These are phyloP conservation scores for Torymus aiolomorphi DNA, from an alignment of 2,888 invertebrate species.

Conservation along the genomic window DNA sequence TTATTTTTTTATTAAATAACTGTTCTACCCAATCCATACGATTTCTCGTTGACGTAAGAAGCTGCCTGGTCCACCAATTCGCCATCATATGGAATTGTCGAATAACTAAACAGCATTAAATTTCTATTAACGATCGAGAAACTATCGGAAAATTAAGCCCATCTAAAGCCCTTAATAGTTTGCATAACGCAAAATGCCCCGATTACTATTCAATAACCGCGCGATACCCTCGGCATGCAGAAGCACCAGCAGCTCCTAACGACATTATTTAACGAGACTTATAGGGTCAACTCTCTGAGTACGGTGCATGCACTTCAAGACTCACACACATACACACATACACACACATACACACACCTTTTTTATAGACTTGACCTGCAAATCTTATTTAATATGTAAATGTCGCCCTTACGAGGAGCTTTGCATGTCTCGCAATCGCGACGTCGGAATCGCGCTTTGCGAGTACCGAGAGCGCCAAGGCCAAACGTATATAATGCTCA, in stretches of 20 bases:
- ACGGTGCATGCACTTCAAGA: conserved; percentile 11
- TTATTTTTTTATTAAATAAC: no score
- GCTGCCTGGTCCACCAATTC: no score
- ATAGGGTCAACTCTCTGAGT: background rate
- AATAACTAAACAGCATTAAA: no score
- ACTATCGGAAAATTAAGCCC: background rate
- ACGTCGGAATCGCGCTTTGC: background rate
- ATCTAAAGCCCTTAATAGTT: conserved; percentile 6
- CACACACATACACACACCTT: background rate
- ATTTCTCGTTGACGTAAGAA: no score
- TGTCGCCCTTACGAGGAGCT: conserved; percentile 19
- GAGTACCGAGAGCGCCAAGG: conserved; percentile 29
- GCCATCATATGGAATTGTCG: no score
- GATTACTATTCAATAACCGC: conserved; percentile 5
- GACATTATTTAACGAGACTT: conserved; percentile 19
- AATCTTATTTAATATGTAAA: conserved; percentile 48
- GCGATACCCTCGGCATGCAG: no score
- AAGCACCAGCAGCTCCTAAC: background rate
- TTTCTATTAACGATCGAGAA: no score
- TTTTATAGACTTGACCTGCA: conserved; percentile 38
- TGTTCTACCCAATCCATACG: no score
- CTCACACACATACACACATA: no score
- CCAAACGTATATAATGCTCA: conserved; percentile 18
- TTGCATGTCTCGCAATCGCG: conserved; percentile 29
- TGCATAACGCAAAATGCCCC: conserved; percentile 5